Base-by-base conservation (phyloP, 1,140 invertebrate species). In the Brachionus calyciflorus region DNA sequence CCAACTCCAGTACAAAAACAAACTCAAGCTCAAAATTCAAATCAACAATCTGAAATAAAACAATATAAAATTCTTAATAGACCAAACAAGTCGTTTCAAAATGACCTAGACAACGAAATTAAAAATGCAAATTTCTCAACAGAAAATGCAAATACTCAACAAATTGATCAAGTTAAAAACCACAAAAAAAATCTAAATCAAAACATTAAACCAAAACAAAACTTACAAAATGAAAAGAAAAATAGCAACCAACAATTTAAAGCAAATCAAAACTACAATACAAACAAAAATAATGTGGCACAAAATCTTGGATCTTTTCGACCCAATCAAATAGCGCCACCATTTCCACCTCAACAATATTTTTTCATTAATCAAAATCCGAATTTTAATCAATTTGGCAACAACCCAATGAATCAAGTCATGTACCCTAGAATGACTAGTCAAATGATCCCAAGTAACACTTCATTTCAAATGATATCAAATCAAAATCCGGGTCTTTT, bases 61-160 rank as follows among this genome's bases (percentile, higher is more conserved):
- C 55, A 60, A 19, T 60, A 60, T 60, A 60, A 33, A 60, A 60
- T 60, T 37, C 37, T 60, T 28, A 60, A 60, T 17, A 26, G 55
- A 60, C 30, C 33, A 7, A 33, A 33, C 17, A 60, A 57, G 26
- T 6, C 19, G 26, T n/a, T 24, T 14, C 1, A 17, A 6, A 33
- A 60, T 6, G 55, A n/a, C 10, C 24, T 28, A 37, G 37, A 19
- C 37, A 19, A 33, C n/a, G 30, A 60, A 17, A 60, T 6, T 37
- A 33, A 6, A 28, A 14, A 24, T 24, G 12, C 21, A n/a, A 14
- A 2, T 12, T 3, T 1, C 51, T 28, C 26, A 28, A 28, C 49
- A 53, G 28, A 53, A 53, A 28, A 37, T 37, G 33, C 4, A 37
- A 3, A 37, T 37, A 9, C 4, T 37, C 33, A 37, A 37, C 33